Evolutionary conservation across 2,797 vertebrate species (phyloP).

Genomic region (Hipposideros larvatus): DNA sequence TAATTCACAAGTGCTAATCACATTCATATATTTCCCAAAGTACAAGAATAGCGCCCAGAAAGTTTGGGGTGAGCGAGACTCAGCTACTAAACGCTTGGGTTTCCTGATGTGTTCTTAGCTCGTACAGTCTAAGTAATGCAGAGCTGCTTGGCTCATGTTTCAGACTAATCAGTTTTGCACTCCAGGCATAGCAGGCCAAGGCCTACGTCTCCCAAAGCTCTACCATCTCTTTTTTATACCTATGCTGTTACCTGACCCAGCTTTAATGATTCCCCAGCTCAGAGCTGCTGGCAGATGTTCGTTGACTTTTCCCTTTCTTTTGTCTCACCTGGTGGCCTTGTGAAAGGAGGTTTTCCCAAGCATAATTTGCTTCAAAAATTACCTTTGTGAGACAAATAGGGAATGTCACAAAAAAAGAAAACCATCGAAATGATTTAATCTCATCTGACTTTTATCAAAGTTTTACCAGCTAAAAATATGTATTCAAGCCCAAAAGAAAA

Average conservation of each 20-base stretch:
- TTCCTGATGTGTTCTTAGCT: background rate
- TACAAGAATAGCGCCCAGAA: background rate
- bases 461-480: constrained; percentile 28
- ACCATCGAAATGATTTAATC: background rate
- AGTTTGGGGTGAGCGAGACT: background rate
- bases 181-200: background rate
- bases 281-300: background rate
- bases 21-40: background rate
- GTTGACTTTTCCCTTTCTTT: constrained; percentile 53
- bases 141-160: background rate
- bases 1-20: background rate
- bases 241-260: background rate
- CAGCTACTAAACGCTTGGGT: background rate
- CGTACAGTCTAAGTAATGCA: background rate
- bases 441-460: constrained; percentile 44
- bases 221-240: background rate
- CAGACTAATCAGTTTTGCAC: background rate
- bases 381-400: constrained; percentile 25
- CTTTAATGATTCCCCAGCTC: background rate
- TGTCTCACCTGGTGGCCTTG: background rate
- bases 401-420: background rate
- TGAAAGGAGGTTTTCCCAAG: constrained; percentile 23
- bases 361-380: constrained; percentile 67
- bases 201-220: background rate
- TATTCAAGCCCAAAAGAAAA: constrained; percentile 25